phyloP scores from a whole-genome alignment of 2,888 invertebrate genomes.

The Panopea generosa region DNA sequence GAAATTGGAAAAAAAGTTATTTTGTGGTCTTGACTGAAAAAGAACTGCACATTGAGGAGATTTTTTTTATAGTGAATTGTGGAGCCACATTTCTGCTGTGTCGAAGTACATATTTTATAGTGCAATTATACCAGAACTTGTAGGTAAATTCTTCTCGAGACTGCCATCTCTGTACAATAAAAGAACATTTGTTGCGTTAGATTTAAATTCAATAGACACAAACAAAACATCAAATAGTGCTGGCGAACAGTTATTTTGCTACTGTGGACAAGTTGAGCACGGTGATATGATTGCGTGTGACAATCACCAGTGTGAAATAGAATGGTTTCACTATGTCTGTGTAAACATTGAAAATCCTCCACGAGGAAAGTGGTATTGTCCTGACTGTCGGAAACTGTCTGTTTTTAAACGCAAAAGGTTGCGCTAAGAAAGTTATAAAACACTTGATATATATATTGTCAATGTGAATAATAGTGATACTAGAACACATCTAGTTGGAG shows the following conservation, averaged over 20 bases:
- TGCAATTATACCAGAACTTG: constrained; percentile 20
- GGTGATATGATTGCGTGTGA: too few species aligned
- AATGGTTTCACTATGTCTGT: too few species aligned
- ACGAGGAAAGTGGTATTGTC: too few species aligned
- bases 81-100: constrained; percentile 12
- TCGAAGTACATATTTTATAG: too few species aligned
- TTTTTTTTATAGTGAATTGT: constrained; percentile 15
- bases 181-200: not conserved
- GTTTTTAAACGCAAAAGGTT: constrained; percentile 3
- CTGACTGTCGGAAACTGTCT: too few species aligned
- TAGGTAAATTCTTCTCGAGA: constrained; percentile 14
- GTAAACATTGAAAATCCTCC: too few species aligned
- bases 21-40: constrained; percentile 54
- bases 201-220: constrained; percentile 1
- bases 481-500: constrained; percentile 3
- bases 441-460: constrained; percentile 2
- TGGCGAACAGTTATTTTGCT: constrained; percentile 14
- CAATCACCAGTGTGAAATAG: too few species aligned
- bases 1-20: constrained; percentile 30
- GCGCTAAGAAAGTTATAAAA: constrained; percentile 3
- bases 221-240: too few species aligned
- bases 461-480: constrained; percentile 1
- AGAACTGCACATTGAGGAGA: constrained; percentile 34
- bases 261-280: constrained; percentile 33
- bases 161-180: not conserved